Evolutionary conservation across 1,140 invertebrate species (phyloP), one percentile per base, ranked within the genome.

Genomic region (Theocolax elegans): DNA sequence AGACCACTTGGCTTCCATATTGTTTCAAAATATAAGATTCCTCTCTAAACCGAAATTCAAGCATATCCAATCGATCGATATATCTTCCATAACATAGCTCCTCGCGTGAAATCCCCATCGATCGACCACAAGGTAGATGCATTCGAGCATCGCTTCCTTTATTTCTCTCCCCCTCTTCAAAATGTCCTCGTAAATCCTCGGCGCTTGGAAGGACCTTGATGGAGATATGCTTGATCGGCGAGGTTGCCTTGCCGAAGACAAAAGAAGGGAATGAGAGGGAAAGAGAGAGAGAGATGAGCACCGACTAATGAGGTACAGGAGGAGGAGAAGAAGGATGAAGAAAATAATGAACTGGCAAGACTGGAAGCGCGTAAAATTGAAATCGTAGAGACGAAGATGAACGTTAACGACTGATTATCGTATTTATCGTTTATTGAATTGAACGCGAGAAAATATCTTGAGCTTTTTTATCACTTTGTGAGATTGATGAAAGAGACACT

Each of bases 321-420:
- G 56, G 21, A 17, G 19, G 44, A 19, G 60, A 23, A 17, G 9
- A 8, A 35, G 48, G 19, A 2, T 4, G 23, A n/a, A 54, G 49
- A 44, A 25, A 53, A 54, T 54, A 54, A 65, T 19, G 49, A 65
- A 65, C 48, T 25, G 9, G 27, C 49, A 40, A 71, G 25, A 56
- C 38, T 29, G 58, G 42, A 70, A 73, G 59, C 23, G 63, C 49
- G 38, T 65, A 54, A 65, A 65, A 65, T 65, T 54, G 63, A 65
- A 65, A 65, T 65, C 49, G 63, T 54, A 54, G 17, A 40, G 23
- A 62, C 31, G 46, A 54, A 40, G 40, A 56, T 27, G 49, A 66
- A 53, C 59, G 58, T 48, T 51, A 59, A 40, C 29, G 53, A 64
- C n/a, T 49, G 48, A 69, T 53, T 60, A 49, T 68, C 72, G 64